Percentiles rank a stretch among this genome's conserved stretches.
phyloP scores from a whole-genome alignment of 2,113 vertebrate genomes.

The Notothenia coriiceps region DNA sequence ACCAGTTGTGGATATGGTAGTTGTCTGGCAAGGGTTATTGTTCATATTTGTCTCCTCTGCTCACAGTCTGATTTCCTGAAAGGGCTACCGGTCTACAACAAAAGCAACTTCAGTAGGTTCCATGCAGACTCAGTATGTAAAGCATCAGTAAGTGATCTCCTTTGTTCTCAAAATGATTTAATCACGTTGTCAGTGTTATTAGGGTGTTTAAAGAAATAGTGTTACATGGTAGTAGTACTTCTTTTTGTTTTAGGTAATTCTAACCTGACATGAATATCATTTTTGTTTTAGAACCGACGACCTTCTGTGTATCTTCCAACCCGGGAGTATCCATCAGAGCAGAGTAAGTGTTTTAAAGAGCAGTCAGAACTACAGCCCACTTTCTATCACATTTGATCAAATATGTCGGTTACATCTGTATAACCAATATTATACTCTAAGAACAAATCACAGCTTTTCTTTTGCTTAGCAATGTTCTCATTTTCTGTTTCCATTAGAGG shows the following conservation, averaged over 20 bases:
- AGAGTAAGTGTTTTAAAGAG: slow-evolving; percentile 84
- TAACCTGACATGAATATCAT: neutral
- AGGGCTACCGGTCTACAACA: slow-evolving; percentile 95
- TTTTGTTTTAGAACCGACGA: slow-evolving; percentile 86
- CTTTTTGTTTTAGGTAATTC: neutral
- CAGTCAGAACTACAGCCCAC: neutral
- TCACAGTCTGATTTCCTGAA: slow-evolving; percentile 93
- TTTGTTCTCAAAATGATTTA: neutral
- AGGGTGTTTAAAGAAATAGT: neutral
- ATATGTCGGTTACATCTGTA: neutral
- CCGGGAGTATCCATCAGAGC: slow-evolving; percentile 91
- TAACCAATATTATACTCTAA: neutral
- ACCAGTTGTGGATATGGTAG: neutral
- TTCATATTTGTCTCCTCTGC: neutral
- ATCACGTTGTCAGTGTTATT: neutral
- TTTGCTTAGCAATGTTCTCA: neutral
- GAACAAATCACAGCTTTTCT: neutral
- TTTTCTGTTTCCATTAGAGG: neutral
- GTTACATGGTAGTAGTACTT: neutral
- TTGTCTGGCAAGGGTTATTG: neutral
- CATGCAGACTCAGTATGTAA: slow-evolving; percentile 95
- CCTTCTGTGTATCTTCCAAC: slow-evolving; percentile 94
- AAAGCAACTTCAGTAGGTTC: slow-evolving; percentile 96
- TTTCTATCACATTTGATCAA: neutral
- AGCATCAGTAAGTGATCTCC: slow-evolving; percentile 89